phyloP scores from a whole-genome alignment of 2,113 vertebrate genomes.

The Fulica atra region DNA sequence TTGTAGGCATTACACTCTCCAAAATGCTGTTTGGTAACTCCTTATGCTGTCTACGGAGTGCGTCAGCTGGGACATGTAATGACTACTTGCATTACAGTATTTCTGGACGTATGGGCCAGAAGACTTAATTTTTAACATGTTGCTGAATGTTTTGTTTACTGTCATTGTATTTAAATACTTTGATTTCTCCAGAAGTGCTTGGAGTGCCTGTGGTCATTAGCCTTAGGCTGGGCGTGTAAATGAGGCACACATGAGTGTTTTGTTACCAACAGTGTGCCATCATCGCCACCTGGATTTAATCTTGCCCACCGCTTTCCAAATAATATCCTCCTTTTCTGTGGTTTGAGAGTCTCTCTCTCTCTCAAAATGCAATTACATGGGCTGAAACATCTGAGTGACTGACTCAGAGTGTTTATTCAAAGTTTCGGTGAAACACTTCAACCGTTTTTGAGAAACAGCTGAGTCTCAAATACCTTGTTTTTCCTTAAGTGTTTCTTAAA shows the following conservation, averaged over 20 bases:
- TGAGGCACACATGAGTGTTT: not conserved
- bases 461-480: not conserved
- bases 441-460: not conserved
- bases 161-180: not conserved
- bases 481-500: not conserved
- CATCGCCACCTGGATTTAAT: slow-evolving; percentile 14
- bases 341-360: not conserved
- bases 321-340: not conserved
- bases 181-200: not conserved
- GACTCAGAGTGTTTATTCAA: slow-evolving; percentile 30
- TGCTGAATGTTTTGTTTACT: not conserved
- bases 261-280: not conserved
- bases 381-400: slow-evolving; percentile 1
- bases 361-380: slow-evolving; percentile 8
- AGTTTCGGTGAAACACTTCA: not conserved
- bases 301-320: not conserved
- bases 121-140: not conserved
- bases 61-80: not conserved
- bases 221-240: not conserved
- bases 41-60: not conserved
- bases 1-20: not conserved
- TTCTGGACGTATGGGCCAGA: not conserved
- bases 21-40: not conserved
- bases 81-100: not conserved
- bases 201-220: not conserved